These are phyloP conservation scores for Petrolisthes manimaculis DNA, from an alignment of 2,888 invertebrate genomes.

Conservation along the genomic window DNA sequence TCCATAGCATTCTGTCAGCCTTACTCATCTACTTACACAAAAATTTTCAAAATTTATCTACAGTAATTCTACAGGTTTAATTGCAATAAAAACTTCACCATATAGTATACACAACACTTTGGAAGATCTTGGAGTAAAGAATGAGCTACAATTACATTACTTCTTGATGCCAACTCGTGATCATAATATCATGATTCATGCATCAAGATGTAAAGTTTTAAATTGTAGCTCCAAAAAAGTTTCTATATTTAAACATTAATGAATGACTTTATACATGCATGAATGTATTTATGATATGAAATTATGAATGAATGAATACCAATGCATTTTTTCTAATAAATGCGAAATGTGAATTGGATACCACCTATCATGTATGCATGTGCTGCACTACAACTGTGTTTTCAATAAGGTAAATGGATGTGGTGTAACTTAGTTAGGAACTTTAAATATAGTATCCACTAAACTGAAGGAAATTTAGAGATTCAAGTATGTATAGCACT, in stretches of 20 bases:
- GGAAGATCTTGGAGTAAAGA: slow-evolving; percentile 18
- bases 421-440: neutral
- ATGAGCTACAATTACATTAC: neutral
- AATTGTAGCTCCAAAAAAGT: neutral
- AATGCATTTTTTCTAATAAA: neutral
- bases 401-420: neutral
- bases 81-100: neutral
- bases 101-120: slow-evolving; percentile 11
- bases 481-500: neutral
- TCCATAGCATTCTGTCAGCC: too few relatives aligned
- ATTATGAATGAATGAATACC: neutral
- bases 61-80: too few relatives aligned
- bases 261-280: slow-evolving; percentile 18
- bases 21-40: too few relatives aligned
- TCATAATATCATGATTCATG: neutral
- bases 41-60: too few relatives aligned
- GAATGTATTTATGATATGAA: slow-evolving; percentile 4
- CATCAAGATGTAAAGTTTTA: neutral
- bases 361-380: too few relatives aligned
- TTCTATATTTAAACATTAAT: neutral
- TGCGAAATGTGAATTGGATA: neutral
- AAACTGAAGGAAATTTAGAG: neutral
- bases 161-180: neutral
- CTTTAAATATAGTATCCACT: neutral
- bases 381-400: too few relatives aligned